A percentile compares a stretch with the other conserved stretches of the same genome.
These are phyloP conservation scores for Pipra filicauda DNA, from an alignment of 2,113 vertebrate species.

Conservation along the genomic window DNA sequence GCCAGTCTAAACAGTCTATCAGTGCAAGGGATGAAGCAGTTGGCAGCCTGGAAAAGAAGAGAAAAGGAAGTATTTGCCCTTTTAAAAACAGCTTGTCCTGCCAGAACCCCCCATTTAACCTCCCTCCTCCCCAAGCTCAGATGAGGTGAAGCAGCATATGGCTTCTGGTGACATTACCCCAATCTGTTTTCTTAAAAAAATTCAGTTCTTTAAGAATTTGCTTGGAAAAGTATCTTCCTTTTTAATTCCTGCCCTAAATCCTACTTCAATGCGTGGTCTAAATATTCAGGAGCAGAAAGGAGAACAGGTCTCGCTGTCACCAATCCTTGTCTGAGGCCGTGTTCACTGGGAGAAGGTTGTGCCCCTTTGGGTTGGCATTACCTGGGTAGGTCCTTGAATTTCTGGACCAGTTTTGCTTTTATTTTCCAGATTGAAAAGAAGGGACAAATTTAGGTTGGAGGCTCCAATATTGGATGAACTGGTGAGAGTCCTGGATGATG, in stretches of 20 bases:
- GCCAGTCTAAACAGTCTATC: background rate
- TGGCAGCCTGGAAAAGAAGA: background rate
- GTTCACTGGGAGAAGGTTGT: background rate
- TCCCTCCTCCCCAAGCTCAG: background rate
- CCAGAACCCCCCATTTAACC: background rate
- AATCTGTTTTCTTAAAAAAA: background rate
- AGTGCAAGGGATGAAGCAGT: background rate
- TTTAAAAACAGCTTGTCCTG: conserved; percentile 1
- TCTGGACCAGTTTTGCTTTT: background rate
- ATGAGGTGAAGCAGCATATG: conserved; percentile 6
- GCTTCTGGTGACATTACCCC: background rate
- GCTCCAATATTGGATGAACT: fast-evolving
- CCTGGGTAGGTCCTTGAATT: background rate
- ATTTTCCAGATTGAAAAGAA: background rate
- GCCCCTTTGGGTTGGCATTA: fast-evolving
- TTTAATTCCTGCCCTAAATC: background rate
- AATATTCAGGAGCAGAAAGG: background rate
- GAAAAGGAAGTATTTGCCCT: background rate
- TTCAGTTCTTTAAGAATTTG: background rate
- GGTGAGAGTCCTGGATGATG: background rate
- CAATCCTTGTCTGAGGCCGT: fast-evolving
- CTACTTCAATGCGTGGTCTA: fast-evolving
- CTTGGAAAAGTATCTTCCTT: background rate
- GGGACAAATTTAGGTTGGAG: background rate
- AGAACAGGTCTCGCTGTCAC: background rate